These are phyloP conservation scores for Meriones unguiculatus DNA, from an alignment of 2,113 vertebrate species.

Conservation along the genomic window DNA sequence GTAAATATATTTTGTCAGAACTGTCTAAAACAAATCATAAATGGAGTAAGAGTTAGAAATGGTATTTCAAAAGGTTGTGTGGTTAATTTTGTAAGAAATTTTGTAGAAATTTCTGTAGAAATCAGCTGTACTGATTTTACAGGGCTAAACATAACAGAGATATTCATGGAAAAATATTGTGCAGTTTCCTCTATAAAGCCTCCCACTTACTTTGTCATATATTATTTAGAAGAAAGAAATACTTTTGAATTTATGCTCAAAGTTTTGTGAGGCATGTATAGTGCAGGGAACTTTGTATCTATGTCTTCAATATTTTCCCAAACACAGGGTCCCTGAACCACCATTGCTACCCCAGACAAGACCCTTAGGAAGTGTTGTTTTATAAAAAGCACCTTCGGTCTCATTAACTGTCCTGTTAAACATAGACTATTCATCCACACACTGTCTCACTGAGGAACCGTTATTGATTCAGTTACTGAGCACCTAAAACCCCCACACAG, in stretches of 20 bases:
- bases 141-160: neutral
- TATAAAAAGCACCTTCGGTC: conserved; percentile 23
- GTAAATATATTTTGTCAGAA: neutral
- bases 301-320: conserved; percentile 48
- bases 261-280: conserved; percentile 49
- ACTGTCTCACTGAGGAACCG: neutral
- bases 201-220: neutral
- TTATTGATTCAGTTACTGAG: conserved; percentile 33
- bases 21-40: conserved; percentile 57
- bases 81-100: neutral
- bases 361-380: conserved; percentile 33
- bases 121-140: conserved; percentile 18
- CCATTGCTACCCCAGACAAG: neutral
- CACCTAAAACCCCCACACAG: neutral
- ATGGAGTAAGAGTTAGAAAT: neutral
- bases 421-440: neutral
- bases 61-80: neutral
- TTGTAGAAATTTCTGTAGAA: neutral
- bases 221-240: conserved; percentile 43
- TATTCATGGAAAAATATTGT: neutral
- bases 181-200: neutral
- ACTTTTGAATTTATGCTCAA: conserved; percentile 42
- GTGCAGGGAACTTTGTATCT: conserved; percentile 18
- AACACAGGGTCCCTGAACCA: neutral
- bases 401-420: conserved; percentile 13